Evolutionary conservation across 2,888 invertebrate genomes (phyloP), one percentile per base, ranked within the genome.

Genomic region (Cerceris rybyensis): DNA sequence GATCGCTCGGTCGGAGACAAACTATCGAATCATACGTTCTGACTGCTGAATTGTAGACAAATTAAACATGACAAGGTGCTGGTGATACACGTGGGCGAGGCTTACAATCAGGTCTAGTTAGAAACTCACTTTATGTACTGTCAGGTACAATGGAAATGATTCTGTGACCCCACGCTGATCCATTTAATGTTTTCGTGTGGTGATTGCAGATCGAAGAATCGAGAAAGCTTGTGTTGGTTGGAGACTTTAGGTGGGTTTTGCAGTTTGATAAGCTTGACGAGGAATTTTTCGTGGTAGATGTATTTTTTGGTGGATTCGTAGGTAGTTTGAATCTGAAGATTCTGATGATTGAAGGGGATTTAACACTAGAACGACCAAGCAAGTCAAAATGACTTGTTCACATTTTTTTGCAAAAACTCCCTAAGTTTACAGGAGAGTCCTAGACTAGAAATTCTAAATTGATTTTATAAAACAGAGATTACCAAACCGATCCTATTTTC

Each of bases 41-140:
- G 63, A 63, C 42, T 76, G 70, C 69, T 70, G 59, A 28, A 11
- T 49, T 41, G 70, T 58, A 50, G 77, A 76, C 77, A 70, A 76
- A 78, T 76, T 76, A 78, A 78, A 78, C 77, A 64, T 70, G 77
- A 76, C 77, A 76, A 76, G 70, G 78, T 64, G 77, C 49, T 14
- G 63, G 76, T 63, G 76, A 67, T 67, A 76, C 28, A 28, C 78
- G 78, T 76, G 78, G 78, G 77, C 78, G 70, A 76, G 41, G 28
- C 70, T 43, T 54, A 49, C 63, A 67, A 58, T 58, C 58, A 13
- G 58, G 39, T 41, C 41, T 39, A 7, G 76, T 67, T 70, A 67
- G 78, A 70, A 76, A 60, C 70, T 52, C 55, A 58, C 49, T 50
- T 76, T 70, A 73, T 68, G 64, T 54, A 42, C 28, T 39, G 66